phyloP scores from a whole-genome alignment of 2,888 invertebrate genomes.

The Pantelozetes paolii region DNA sequence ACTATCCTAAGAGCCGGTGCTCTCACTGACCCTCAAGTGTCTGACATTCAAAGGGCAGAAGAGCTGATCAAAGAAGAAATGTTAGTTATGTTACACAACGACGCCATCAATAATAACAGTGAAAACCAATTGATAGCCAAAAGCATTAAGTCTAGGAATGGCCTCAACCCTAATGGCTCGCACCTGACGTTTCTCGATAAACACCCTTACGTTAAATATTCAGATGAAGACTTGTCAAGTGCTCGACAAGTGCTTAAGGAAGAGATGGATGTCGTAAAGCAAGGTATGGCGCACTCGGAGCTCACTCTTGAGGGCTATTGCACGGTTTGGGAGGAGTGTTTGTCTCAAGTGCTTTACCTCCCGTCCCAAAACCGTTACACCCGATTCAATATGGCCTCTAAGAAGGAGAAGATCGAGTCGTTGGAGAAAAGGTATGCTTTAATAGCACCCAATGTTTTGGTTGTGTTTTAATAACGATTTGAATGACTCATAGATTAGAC shows the following conservation, averaged over 20 bases:
- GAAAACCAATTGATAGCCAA: constrained; percentile 51
- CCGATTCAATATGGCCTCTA: constrained; percentile 86
- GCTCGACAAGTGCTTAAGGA: constrained; percentile 65
- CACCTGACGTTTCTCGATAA: constrained; percentile 77
- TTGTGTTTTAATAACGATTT: background rate
- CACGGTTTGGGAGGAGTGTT: constrained; percentile 96
- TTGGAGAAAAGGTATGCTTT: constrained; percentile 20
- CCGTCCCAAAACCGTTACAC: constrained; percentile 90
- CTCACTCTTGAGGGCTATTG: constrained; percentile 83
- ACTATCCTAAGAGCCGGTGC: constrained; percentile 66
- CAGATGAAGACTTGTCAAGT: constrained; percentile 60
- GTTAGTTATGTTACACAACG: constrained; percentile 89
- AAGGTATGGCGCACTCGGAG: constrained; percentile 93
- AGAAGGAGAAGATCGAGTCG: constrained; percentile 74
- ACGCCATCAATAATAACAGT: constrained; percentile 72
- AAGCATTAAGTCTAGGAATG: constrained; percentile 51
- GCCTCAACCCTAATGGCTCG: constrained; percentile 56
- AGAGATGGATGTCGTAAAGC: constrained; percentile 84
- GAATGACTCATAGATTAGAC: constrained; percentile 63
- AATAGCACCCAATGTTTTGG: background rate
- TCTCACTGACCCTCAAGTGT: constrained; percentile 61
- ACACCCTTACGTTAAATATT: constrained; percentile 73
- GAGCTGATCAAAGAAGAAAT: constrained; percentile 94
- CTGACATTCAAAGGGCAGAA: constrained; percentile 86
- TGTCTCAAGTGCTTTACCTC: constrained; percentile 78